phyloP scores from a whole-genome alignment of 2,888 invertebrate species.

The Unio delphinus region DNA sequence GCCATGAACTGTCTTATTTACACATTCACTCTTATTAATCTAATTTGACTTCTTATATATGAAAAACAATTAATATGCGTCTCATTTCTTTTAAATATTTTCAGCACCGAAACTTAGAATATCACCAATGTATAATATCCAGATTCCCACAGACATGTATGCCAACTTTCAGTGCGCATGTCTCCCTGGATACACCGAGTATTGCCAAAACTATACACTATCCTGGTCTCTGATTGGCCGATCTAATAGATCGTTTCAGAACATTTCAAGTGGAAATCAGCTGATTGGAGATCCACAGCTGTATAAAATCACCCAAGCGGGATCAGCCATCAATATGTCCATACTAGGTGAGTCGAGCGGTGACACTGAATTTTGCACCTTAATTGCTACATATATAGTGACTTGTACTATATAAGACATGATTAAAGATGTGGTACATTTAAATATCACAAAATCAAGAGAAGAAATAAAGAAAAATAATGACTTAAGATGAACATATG shows the following conservation, averaged over 20 bases:
- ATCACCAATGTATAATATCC: constrained; percentile 17
- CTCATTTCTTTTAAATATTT: neutral
- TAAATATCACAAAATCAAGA: too few species aligned
- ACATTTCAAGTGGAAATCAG: constrained; percentile 14
- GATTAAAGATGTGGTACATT: too few species aligned
- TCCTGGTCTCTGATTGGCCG: constrained; percentile 19
- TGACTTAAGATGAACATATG: too few species aligned
- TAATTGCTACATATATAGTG: too few species aligned
- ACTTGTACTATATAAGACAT: too few species aligned
- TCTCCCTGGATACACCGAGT: constrained; percentile 7
- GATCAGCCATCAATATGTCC: constrained; percentile 14
- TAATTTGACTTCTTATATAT: too few species aligned
- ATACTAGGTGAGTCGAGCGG: constrained; percentile 16
- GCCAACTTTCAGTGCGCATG: constrained; percentile 27
- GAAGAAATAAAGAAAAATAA: too few species aligned
- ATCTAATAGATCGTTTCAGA: constrained; percentile 8
- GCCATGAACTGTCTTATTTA: too few species aligned
- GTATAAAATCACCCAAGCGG: constrained; percentile 8
- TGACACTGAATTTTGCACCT: too few species aligned
- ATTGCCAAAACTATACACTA: constrained; percentile 15
- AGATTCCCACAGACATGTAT: constrained; percentile 21
- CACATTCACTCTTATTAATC: too few species aligned
- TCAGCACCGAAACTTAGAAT: constrained; percentile 19
- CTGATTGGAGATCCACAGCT: constrained; percentile 5
- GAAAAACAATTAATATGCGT: neutral